phyloP scores from a whole-genome alignment of 2,797 vertebrate genomes.

The Leptatherina wallacei region DNA sequence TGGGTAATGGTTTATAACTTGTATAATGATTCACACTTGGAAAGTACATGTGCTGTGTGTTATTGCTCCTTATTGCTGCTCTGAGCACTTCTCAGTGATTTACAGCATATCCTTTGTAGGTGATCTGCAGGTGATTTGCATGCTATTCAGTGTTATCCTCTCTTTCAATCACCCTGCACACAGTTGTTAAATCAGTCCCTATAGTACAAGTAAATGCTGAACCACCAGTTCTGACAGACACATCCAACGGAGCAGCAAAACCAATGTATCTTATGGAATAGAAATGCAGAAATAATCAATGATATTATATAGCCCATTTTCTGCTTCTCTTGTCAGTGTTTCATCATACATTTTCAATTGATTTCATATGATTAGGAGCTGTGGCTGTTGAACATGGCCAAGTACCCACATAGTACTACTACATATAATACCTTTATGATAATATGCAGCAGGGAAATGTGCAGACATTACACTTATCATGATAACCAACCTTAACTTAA shows the following conservation, averaged over 20 bases:
- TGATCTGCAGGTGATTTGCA: slow-evolving; percentile 71
- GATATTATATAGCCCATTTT: slow-evolving; percentile 77
- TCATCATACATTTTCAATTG: slow-evolving; percentile 51
- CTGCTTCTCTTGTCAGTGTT: slow-evolving; percentile 43
- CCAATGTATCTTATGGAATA: slow-evolving; percentile 55
- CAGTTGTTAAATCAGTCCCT: slow-evolving; percentile 58
- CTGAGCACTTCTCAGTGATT: slow-evolving; percentile 55
- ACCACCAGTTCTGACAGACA: slow-evolving; percentile 40
- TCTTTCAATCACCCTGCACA: slow-evolving; percentile 44
- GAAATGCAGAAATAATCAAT: slow-evolving; percentile 66
- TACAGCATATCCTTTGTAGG: slow-evolving; percentile 66
- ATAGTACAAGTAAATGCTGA: slow-evolving; percentile 49
- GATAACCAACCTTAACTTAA: slow-evolving; percentile 20
- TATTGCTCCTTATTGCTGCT: slow-evolving; percentile 51
- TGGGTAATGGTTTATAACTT: slow-evolving; percentile 54
- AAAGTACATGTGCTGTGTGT: slow-evolving; percentile 47
- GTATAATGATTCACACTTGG: slow-evolving; percentile 54
- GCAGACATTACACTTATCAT: slow-evolving; percentile 51
- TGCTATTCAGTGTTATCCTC: slow-evolving; percentile 52
- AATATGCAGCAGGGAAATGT: neutral
- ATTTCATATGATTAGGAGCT: slow-evolving; percentile 52
- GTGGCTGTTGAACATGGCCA: neutral
- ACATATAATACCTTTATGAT: slow-evolving; percentile 7
- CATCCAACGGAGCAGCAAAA: slow-evolving; percentile 53
- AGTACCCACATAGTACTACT: slow-evolving; percentile 19